These are phyloP conservation scores for Polymixis flavicincta DNA, from an alignment of 2,888 invertebrate genomes.

Conservation along the genomic window DNA sequence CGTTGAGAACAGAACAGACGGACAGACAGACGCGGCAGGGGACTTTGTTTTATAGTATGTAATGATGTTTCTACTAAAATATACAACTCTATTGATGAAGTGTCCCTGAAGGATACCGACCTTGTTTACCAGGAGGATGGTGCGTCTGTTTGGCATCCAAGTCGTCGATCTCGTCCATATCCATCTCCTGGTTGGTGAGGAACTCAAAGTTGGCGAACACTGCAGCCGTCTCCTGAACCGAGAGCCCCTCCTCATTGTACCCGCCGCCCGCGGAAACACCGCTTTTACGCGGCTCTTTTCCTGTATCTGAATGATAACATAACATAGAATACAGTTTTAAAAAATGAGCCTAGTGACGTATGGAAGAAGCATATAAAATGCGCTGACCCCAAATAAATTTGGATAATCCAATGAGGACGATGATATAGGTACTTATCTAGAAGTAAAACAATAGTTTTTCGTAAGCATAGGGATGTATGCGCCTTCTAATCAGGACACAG, in stretches of 20 bases:
- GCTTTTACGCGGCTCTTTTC: constrained; percentile 82
- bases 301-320: constrained; percentile 42
- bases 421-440: background rate
- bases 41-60: no score
- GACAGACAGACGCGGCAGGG: no score
- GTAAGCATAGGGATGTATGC: background rate
- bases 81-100: background rate
- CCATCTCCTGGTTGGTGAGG: constrained; percentile 96
- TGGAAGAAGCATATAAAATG: background rate
- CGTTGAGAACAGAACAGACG: no score
- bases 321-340: constrained; percentile 11
- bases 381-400: background rate
- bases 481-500: background rate
- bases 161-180: constrained; percentile 97
- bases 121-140: constrained; percentile 84
- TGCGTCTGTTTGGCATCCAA: constrained; percentile 91
- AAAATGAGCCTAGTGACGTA: background rate
- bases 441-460: background rate
- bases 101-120: constrained; percentile 63
- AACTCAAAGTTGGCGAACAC: constrained; percentile 99
- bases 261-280: constrained; percentile 80
- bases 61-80: background rate
- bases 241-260: constrained; percentile 86
- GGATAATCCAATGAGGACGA: background rate
- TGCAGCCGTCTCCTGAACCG: constrained; percentile 93